phyloP scores from a whole-genome alignment of 2,797 vertebrate species.

The Eospalax fontanierii region DNA sequence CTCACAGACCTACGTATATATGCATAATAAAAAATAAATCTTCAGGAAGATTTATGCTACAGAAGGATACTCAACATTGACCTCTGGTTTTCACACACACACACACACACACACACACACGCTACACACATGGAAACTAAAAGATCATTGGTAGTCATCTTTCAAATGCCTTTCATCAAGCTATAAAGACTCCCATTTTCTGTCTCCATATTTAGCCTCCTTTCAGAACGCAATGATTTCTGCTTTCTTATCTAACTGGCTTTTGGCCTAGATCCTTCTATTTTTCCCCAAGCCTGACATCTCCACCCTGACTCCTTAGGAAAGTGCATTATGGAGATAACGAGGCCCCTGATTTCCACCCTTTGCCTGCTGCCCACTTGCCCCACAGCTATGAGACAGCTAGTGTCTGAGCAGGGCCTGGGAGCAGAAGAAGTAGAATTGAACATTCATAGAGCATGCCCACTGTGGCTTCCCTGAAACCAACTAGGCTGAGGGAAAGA shows the following conservation, averaged over 20 bases:
- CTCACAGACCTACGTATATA: neutral
- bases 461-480: neutral
- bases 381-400: neutral
- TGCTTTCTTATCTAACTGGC: neutral
- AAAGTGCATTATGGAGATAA: neutral
- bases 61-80: neutral
- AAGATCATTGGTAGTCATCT: slow-evolving; percentile 31
- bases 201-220: neutral
- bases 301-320: neutral
- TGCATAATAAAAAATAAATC: too few species aligned
- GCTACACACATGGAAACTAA: neutral
- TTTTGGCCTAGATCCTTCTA: neutral
- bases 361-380: neutral
- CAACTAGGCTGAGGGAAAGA: neutral
- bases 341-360: neutral
- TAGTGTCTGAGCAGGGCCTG: neutral
- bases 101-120: neutral
- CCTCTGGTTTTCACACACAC: neutral
- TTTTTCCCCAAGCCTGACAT: neutral
- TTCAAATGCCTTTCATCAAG: slow-evolving; percentile 24
- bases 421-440: neutral
- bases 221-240: slow-evolving; percentile 23
- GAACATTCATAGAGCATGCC: neutral
- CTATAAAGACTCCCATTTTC: neutral
- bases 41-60: too few species aligned